phyloP scores from a whole-genome alignment of 2,113 vertebrate genomes.

The Coregonus clupeaformis region DNA sequence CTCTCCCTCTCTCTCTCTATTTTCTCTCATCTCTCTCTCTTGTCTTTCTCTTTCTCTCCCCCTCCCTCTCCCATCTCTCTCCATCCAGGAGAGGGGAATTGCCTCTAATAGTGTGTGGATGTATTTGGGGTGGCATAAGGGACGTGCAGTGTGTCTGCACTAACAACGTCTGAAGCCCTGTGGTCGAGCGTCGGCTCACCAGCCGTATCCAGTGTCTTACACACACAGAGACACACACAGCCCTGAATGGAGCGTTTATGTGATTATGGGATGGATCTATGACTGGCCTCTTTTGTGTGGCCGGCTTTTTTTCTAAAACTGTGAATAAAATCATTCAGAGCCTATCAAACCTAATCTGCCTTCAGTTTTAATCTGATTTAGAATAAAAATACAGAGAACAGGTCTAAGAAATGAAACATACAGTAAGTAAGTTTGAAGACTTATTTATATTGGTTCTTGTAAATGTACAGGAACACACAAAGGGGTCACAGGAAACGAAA shows the following conservation, averaged over 20 bases:
- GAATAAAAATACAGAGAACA: constrained; percentile 15
- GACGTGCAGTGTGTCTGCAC: constrained; percentile 65
- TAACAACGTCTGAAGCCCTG: constrained; percentile 71
- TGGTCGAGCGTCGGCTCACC: constrained; percentile 58
- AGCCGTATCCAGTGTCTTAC: constrained; percentile 53
- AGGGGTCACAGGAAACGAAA: background rate
- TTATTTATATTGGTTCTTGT: constrained; percentile 3
- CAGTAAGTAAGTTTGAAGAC: background rate
- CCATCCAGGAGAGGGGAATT: constrained; percentile 69
- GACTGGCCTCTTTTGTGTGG: constrained; percentile 10
- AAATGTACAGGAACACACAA: background rate
- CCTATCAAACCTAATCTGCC: constrained; percentile 32
- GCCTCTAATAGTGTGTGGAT: constrained; percentile 71
- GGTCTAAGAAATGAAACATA: background rate
- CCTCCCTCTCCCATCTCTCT: background rate
- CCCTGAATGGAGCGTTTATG: constrained; percentile 51
- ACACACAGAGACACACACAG: background rate
- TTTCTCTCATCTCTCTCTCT: too few species aligned
- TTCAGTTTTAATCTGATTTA: constrained; percentile 47
- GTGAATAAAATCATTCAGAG: constrained; percentile 34
- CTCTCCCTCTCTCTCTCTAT: too few species aligned
- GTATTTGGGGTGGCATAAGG: constrained; percentile 66
- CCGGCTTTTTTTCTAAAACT: constrained; percentile 23
- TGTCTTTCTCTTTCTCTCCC: background rate
- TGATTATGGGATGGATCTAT: constrained; percentile 16